Conservation (phyloP, 2,113 vertebrate species). For the Etia nguti region DNA sequence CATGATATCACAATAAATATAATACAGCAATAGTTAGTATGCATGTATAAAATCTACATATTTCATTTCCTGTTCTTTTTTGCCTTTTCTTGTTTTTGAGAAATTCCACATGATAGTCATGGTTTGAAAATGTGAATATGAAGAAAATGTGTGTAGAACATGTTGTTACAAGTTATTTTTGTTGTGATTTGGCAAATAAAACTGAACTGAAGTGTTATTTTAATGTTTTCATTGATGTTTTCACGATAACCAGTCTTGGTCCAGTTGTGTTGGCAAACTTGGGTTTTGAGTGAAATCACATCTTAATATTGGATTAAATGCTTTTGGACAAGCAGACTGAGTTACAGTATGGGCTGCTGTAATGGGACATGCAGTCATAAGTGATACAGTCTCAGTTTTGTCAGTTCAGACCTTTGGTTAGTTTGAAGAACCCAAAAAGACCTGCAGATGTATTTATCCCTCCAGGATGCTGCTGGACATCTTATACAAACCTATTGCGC, state of each 20-base stretch:
- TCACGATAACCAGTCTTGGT: accelerated
- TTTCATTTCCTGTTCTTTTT: neutral
- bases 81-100: neutral
- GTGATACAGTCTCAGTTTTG: neutral
- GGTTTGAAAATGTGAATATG: neutral
- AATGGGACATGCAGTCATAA: neutral
- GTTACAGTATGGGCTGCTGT: neutral
- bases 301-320: neutral
- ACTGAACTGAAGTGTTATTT: neutral
- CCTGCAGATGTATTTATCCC: accelerated
- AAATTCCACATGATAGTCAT: neutral
- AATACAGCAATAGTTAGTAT: neutral
- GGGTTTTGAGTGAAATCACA: neutral
- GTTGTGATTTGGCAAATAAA: neutral
- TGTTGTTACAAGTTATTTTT: neutral
- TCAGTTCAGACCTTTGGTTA: neutral
- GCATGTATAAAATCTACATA: accelerated
- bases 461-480: neutral
- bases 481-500: neutral
- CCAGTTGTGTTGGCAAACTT: accelerated
- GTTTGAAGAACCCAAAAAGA: neutral
- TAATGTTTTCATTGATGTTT: neutral
- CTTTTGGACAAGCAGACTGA: neutral
- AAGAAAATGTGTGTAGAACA: accelerated
- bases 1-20: neutral